phyloP scores from a whole-genome alignment of 2,888 invertebrate species.

The Erannis defoliaria region DNA sequence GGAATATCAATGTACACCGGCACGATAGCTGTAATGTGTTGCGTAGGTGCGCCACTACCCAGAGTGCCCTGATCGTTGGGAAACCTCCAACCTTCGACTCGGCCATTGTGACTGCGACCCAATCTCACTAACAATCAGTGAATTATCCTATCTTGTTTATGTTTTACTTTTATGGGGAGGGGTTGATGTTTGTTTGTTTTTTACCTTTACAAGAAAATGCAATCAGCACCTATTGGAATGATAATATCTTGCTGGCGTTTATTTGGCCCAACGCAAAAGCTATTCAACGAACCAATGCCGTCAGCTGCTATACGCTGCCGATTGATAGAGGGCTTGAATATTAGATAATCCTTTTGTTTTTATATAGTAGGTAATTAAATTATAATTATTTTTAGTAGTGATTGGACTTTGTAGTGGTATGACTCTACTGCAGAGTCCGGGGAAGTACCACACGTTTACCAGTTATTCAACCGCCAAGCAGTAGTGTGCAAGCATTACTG shows the following conservation, averaged over 20 bases:
- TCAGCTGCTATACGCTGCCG: no score
- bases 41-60: conserved; percentile 18
- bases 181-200: background rate
- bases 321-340: no score
- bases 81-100: conserved; percentile 3
- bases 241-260: no score
- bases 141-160: conserved; percentile 11
- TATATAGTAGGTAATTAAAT: no score
- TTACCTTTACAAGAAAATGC: background rate
- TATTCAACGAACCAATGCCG: background rate
- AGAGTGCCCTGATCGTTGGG: conserved; percentile 17
- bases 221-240: background rate
- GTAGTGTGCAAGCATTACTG: no score
- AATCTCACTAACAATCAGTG: background rate
- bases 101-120: conserved; percentile 19
- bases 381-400: no score
- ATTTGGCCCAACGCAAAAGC: no score
- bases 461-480: no score
- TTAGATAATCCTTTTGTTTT: no score
- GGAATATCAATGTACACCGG: conserved; percentile 24
- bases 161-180: background rate
- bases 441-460: no score
- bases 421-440: no score
- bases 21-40: conserved; percentile 23
- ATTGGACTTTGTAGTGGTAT: no score